Base-by-base conservation (phyloP, 2,888 invertebrate genomes). In the Pristionchus mayeri region DNA sequence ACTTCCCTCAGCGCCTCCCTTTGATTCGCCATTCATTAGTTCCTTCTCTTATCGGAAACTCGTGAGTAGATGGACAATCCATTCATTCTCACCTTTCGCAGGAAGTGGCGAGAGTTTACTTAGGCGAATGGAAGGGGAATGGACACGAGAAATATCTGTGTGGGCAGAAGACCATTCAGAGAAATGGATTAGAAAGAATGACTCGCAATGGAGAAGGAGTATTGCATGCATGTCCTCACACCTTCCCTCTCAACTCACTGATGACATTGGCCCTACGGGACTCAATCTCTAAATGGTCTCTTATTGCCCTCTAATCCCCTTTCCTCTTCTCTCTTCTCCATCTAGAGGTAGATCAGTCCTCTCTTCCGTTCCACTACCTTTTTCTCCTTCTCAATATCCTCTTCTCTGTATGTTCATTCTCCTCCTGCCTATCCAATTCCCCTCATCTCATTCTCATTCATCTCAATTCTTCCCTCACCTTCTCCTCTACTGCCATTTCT, bases 381-480 rank as follows among this genome's bases (percentile, higher is more conserved):
- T 16, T 63, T 30, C 60, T 60, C 60, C n/a, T n/a, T 54, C 54
- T 60, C 30, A 18, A 63, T 63, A 63, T 24, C 44, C 34, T 13
- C 40, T 21, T 48, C 75, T 48, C 75, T 48, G 67, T 40, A 34
- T 34, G 21, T 37, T 37, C 67, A 75, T 27, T 24, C 44, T 21
- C 67, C 75, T 21, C 30, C 52, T 11, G 30, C 78, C 30, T 52
- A 7, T 40, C 52, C 78, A 30, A 30, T 52, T 11, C n/a, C 76
- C 48, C 78, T 52, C 78, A n/a, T 21, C 78, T 21, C 30, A 50
- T 40, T 30, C 78, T 52, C 52, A 37, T 78, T 78, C 78, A 52
- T 52, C 52, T 76, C 50, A 16, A 16, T 24, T 48, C 48, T 48
- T 76, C 76, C 34, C 52, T 52, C 50, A 27, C 76, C n/a, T 48